phyloP scores from a whole-genome alignment of 2,113 vertebrate genomes.

The Oryctolagus cuniculus region DNA sequence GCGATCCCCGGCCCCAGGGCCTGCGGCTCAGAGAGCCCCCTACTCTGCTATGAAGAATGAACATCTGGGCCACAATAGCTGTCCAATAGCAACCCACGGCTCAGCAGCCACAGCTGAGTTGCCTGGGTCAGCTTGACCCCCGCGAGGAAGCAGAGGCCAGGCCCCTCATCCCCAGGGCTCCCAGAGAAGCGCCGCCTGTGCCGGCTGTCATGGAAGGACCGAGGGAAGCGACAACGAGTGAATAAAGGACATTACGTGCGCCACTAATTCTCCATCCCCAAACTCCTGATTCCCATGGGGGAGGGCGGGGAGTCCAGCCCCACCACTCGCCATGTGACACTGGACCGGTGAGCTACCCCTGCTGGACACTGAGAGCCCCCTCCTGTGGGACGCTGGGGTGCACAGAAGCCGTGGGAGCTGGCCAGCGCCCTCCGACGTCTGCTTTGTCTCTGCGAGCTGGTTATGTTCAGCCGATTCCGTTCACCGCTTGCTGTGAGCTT shows the following conservation, averaged over 20 bases:
- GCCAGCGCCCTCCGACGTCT: neutral
- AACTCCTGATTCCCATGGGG: neutral
- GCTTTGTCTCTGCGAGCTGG: neutral
- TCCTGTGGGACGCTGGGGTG: neutral
- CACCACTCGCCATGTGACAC: neutral
- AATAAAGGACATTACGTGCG: neutral
- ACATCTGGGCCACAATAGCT: no score
- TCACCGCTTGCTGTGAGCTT: slow-evolving; percentile 51
- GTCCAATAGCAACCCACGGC: neutral
- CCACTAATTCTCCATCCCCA: neutral
- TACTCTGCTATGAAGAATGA: neutral
- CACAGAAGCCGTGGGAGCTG: no score
- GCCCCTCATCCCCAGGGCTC: neutral
- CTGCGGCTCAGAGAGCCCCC: neutral
- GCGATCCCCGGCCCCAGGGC: fast-evolving
- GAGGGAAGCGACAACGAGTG: neutral
- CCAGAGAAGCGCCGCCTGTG: neutral
- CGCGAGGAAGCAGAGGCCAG: neutral
- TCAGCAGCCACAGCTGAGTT: neutral
- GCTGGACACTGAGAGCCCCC: neutral
- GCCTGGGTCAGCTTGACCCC: neutral
- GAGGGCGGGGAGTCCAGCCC: neutral
- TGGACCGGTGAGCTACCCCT: neutral
- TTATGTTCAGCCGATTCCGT: slow-evolving; percentile 14
- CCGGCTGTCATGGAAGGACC: neutral